Conservation (phyloP, 1,140 invertebrate genomes). For the Chrysopa pallens region DNA sequence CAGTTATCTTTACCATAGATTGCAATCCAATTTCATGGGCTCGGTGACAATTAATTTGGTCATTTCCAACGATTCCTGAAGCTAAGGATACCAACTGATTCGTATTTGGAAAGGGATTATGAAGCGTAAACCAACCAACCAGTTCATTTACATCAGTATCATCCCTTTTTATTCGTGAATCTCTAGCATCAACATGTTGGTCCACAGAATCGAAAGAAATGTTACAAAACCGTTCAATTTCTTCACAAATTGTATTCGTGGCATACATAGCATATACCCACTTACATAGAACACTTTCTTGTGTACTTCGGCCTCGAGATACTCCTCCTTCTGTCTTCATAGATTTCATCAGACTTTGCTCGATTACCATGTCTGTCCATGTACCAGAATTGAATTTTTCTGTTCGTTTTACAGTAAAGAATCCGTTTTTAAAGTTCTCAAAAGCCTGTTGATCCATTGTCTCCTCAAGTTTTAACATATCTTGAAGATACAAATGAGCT, state of each 20-base stretch:
- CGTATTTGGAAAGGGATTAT: conserved; percentile 13
- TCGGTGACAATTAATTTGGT: conserved; percentile 12
- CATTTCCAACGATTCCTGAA: conserved; percentile 10
- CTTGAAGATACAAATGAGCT: conserved; percentile 23
- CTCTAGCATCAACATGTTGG: conserved; percentile 19
- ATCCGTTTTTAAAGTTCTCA: conserved; percentile 16
- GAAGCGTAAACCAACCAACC: conserved; percentile 10
- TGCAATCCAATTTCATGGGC: conserved; percentile 13
- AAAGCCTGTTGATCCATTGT: conserved; percentile 15
- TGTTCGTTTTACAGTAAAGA: conserved; percentile 17
- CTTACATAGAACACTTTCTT: conserved; percentile 18
- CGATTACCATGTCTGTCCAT: conserved; percentile 22
- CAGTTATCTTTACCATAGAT: conserved; percentile 12
- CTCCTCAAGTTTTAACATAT: conserved; percentile 13
- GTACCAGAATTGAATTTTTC: conserved; percentile 22
- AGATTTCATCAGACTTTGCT: conserved; percentile 20
- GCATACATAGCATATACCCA: conserved; percentile 12
- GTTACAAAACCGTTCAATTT: conserved; percentile 14
- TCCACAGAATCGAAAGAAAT: conserved; percentile 13
- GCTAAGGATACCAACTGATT: conserved; percentile 14
- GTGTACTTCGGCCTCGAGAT: conserved; percentile 16
- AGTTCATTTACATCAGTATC: conserved; percentile 8
- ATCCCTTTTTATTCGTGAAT: conserved; percentile 14
- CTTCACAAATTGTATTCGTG: conserved; percentile 13
- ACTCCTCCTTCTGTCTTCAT: conserved; percentile 20